Evolutionary conservation across 92 coral and sea anemone genomes (phyloP).

Genomic region (Virgularia gustaviana): DNA sequence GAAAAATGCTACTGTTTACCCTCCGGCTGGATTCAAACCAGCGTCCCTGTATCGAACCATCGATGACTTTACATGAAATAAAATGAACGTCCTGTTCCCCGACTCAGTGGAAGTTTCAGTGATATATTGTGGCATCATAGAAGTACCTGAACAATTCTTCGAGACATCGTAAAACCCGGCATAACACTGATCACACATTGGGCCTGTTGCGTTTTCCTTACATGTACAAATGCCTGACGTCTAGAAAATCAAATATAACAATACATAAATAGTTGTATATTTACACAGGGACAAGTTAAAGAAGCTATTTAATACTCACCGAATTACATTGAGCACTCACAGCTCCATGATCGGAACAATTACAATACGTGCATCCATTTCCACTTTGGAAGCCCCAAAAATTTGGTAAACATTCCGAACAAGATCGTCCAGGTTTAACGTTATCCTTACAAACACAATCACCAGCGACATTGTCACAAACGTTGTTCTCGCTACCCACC

Average conservation of each 20-base stretch:
- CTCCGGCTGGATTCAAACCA: too few relatives aligned
- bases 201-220: slow-evolving; percentile 64
- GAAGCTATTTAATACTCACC: slow-evolving; percentile 57
- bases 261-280: too few relatives aligned
- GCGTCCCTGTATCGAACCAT: too few relatives aligned
- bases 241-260: slow-evolving; percentile 28
- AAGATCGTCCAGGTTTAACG: slow-evolving; percentile 62
- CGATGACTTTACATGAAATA: too few relatives aligned
- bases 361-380: slow-evolving; percentile 69
- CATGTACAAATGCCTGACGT: slow-evolving; percentile 70
- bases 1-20: too few relatives aligned
- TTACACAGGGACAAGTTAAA: too few relatives aligned
- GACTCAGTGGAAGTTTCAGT: background rate
- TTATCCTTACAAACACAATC: slow-evolving; percentile 67
- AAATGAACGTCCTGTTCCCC: too few relatives aligned
- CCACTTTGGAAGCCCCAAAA: slow-evolving; percentile 74
- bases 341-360: slow-evolving; percentile 68
- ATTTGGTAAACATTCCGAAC: slow-evolving; percentile 65
- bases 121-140: background rate
- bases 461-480: slow-evolving; percentile 69
- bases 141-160: slow-evolving; percentile 66
- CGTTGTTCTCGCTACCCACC: slow-evolving; percentile 55
- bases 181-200: slow-evolving; percentile 67
- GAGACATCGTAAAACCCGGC: slow-evolving; percentile 66
- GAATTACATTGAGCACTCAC: slow-evolving; percentile 61